phyloP scores from a whole-genome alignment of 2,113 vertebrate genomes.

The Corynorhinus townsendii region DNA sequence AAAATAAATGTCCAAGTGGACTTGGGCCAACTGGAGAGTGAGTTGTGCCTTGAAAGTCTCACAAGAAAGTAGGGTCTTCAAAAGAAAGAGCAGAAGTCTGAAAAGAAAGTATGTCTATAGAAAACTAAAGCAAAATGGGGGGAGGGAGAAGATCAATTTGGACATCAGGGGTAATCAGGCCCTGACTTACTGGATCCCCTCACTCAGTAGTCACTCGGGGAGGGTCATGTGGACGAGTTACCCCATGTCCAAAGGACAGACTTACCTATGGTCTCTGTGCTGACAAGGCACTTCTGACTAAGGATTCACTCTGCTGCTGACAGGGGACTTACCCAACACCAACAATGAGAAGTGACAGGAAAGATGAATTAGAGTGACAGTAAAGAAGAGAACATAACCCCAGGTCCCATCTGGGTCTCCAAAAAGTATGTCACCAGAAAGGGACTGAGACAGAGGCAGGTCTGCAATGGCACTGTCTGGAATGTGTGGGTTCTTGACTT shows the following conservation, averaged over 20 bases:
- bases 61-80: background rate
- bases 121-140: background rate
- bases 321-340: background rate
- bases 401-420: background rate
- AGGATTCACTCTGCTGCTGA: background rate
- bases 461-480: no score
- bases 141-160: background rate
- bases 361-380: background rate
- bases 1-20: background rate
- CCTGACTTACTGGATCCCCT: background rate
- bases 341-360: background rate
- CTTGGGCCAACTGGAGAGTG: background rate
- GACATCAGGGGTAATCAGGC: background rate
- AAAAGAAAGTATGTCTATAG: background rate
- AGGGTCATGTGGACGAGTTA: background rate
- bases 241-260: background rate
- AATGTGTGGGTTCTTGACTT: no score
- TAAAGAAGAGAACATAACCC: background rate
- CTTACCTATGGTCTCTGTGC: background rate
- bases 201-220: background rate
- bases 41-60: background rate
- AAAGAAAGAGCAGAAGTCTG: background rate
- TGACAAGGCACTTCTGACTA: background rate
- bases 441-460: no score
- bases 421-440: background rate